phyloP scores from a whole-genome alignment of 2,888 invertebrate genomes.

The Nephrocerus scutellatus region DNA sequence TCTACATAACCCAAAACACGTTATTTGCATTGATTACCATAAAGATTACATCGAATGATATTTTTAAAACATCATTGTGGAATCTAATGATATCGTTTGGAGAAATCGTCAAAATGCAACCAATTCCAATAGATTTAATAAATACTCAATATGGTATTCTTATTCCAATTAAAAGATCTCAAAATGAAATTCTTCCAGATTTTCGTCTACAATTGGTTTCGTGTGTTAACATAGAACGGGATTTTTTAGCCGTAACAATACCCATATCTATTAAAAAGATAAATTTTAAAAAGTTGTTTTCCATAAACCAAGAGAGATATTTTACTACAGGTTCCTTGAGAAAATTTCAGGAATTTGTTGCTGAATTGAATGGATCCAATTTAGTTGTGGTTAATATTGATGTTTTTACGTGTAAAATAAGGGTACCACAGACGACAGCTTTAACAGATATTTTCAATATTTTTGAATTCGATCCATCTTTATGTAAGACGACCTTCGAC shows the following conservation, averaged over 20 bases:
- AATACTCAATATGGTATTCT: constrained; percentile 25
- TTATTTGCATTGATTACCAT: constrained; percentile 30
- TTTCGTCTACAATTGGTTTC: constrained; percentile 25
- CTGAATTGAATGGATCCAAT: too few species aligned
- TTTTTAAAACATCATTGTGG: constrained; percentile 29
- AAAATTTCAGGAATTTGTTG: too few species aligned
- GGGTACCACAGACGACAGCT: too few species aligned
- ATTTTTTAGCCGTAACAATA: constrained; percentile 20
- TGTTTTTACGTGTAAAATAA: too few species aligned
- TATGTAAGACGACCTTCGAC: too few species aligned
- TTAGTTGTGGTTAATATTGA: too few species aligned
- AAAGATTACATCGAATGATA: constrained; percentile 21
- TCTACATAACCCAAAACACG: constrained; percentile 14
- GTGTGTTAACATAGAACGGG: constrained; percentile 17
- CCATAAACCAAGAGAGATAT: too few species aligned
- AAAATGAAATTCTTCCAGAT: constrained; percentile 23
- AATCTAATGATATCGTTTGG: constrained; percentile 28
- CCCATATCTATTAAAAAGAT: too few species aligned
- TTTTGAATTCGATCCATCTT: too few species aligned
- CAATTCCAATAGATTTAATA: constrained; percentile 30
- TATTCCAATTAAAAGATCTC: constrained; percentile 24
- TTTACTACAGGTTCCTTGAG: too few species aligned
- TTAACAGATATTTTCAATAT: too few species aligned
- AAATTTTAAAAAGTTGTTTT: too few species aligned
- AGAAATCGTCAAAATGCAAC: constrained; percentile 20